A percentile compares a stretch with the other conserved stretches of the same genome.
Conservation (phyloP, 2,888 invertebrate species). For the Platycheirus albimanus region DNA sequence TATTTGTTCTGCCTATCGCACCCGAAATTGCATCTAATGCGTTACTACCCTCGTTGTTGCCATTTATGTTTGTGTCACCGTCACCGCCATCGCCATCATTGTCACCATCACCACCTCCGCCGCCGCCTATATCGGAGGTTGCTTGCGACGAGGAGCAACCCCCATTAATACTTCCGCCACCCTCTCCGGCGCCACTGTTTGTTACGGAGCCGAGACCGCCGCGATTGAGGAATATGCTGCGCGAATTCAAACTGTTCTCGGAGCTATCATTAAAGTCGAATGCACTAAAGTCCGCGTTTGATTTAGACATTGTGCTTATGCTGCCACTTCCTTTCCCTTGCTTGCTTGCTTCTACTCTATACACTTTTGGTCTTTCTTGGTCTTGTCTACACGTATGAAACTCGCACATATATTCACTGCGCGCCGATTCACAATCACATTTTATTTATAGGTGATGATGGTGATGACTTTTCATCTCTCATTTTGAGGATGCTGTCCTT, state of each 20-base stretch:
- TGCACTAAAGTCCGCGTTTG: slow-evolving; percentile 81
- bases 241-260: slow-evolving; percentile 81
- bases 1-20: slow-evolving; percentile 53
- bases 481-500: slow-evolving; percentile 69
- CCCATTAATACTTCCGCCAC: slow-evolving; percentile 66
- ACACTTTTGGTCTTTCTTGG: slow-evolving; percentile 31
- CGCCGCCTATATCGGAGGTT: slow-evolving; percentile 60
- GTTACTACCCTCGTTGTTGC: slow-evolving; percentile 72
- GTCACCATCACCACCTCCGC: slow-evolving; percentile 15
- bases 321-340: slow-evolving; percentile 31
- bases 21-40: slow-evolving; percentile 73
- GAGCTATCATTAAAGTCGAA: slow-evolving; percentile 82
- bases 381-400: slow-evolving; percentile 48
- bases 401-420: slow-evolving; percentile 56
- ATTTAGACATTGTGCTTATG: slow-evolving; percentile 78
- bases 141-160: slow-evolving; percentile 67
- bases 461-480: slow-evolving; percentile 68
- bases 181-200: slow-evolving; percentile 68
- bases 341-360: slow-evolving; percentile 4
- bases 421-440: slow-evolving; percentile 74
- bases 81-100: slow-evolving; percentile 24
- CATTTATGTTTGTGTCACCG: slow-evolving; percentile 61
- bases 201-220: slow-evolving; percentile 75
- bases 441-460: slow-evolving; percentile 72
- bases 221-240: slow-evolving; percentile 81